These are phyloP conservation scores for Falco rusticolus DNA, from an alignment of 2,797 vertebrate species.

Conservation along the genomic window DNA sequence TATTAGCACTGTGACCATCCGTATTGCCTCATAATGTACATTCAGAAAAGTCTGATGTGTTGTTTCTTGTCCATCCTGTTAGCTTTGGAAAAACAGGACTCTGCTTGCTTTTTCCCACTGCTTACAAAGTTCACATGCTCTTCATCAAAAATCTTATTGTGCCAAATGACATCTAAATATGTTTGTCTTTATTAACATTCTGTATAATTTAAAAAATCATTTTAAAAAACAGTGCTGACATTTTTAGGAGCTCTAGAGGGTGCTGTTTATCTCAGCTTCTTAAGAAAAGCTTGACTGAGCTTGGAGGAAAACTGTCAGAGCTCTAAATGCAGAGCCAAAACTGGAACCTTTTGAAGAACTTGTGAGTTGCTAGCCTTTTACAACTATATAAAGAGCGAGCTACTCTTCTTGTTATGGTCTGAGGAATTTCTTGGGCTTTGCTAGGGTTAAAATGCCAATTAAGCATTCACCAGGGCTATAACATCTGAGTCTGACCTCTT, in stretches of 20 bases:
- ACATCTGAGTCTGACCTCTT: neutral
- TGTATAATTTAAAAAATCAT: neutral
- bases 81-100: neutral
- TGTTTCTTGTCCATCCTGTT: neutral
- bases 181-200: neutral
- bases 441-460: neutral
- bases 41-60: neutral
- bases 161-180: neutral
- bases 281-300: neutral
- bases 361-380: neutral
- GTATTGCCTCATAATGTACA: fast-evolving
- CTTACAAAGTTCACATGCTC: neutral
- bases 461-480: neutral
- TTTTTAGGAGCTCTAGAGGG: slow-evolving; percentile 6
- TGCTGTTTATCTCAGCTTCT: neutral
- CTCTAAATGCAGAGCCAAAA: neutral
- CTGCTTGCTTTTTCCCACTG: neutral
- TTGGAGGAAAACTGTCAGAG: neutral
- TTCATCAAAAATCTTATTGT: neutral
- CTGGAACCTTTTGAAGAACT: neutral
- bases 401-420: neutral
- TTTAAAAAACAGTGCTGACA: fast-evolving
- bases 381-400: neutral
- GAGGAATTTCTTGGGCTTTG: neutral
- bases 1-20: neutral